phyloP scores from a whole-genome alignment of 2,113 vertebrate genomes.

The Dipodomys spectabilis region DNA sequence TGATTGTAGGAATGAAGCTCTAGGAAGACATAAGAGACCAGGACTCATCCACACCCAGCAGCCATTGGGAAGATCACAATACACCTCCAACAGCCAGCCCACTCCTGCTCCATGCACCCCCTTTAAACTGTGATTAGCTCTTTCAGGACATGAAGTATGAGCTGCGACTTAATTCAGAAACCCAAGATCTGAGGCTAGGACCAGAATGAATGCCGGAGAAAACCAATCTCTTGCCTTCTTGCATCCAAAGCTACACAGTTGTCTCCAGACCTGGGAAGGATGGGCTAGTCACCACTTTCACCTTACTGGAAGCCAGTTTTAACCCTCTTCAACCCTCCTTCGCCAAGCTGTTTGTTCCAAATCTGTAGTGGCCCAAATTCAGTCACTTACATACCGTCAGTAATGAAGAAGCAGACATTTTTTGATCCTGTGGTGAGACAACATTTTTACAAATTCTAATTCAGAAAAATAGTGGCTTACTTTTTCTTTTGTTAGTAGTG shows the following conservation, averaged over 20 bases:
- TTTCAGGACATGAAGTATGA: neutral
- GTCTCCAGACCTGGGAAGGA: neutral
- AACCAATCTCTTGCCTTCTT: neutral
- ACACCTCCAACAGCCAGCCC: too few relatives aligned
- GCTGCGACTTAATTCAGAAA: neutral
- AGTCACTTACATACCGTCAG: neutral
- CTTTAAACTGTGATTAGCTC: neutral
- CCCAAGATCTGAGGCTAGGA: neutral
- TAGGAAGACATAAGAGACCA: neutral
- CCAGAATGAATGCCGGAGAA: neutral
- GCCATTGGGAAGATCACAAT: neutral
- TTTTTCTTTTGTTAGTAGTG: too few relatives aligned
- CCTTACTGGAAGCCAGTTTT: neutral
- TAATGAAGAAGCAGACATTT: neutral
- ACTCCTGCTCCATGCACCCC: neutral
- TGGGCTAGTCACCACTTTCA: neutral
- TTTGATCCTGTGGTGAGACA: neutral
- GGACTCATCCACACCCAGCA: neutral
- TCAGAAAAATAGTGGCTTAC: slow-evolving; percentile 6
- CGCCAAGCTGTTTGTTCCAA: neutral
- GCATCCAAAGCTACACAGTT: neutral
- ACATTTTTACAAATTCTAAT: slow-evolving; percentile 47
- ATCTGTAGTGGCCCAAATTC: neutral
- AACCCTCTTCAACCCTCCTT: neutral
- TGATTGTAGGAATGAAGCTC: neutral